Evolutionary conservation across 2,797 vertebrate species (phyloP).

Genomic region (Sciaenops ocellatus): DNA sequence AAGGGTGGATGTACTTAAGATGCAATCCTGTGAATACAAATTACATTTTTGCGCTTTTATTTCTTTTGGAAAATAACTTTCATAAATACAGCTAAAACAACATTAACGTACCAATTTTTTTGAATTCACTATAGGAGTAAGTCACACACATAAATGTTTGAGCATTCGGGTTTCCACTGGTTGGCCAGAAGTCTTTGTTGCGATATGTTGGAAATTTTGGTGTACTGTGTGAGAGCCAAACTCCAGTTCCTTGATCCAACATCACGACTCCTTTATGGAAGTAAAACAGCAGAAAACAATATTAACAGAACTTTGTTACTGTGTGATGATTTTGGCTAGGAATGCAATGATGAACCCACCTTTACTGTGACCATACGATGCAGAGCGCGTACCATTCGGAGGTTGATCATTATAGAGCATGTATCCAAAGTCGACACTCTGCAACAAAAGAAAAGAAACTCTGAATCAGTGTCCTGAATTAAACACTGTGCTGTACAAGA

Average conservation of each 20-base stretch:
- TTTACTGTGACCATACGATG: slow-evolving; percentile 74
- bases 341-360: slow-evolving; percentile 40
- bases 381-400: background rate
- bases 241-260: slow-evolving; percentile 61
- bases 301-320: background rate
- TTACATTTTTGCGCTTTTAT: background rate
- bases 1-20: slow-evolving; percentile 68
- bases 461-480: background rate
- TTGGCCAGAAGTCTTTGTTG: slow-evolving; percentile 56
- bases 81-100: background rate
- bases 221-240: slow-evolving; percentile 77
- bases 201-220: slow-evolving; percentile 56
- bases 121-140: slow-evolving; percentile 52
- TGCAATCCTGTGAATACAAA: slow-evolving; percentile 57
- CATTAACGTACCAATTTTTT: slow-evolving; percentile 58
- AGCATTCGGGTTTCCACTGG: slow-evolving; percentile 45
- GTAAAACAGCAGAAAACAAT: background rate
- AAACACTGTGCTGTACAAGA: background rate
- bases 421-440: slow-evolving; percentile 68
- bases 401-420: slow-evolving; percentile 75
- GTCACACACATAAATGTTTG: slow-evolving; percentile 73
- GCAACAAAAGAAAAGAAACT: background rate
- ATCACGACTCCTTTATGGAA: slow-evolving; percentile 65
- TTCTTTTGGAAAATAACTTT: background rate
- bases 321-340: background rate